Conservation (phyloP, 2,888 invertebrate species). For the Lomographa bimaculata region DNA sequence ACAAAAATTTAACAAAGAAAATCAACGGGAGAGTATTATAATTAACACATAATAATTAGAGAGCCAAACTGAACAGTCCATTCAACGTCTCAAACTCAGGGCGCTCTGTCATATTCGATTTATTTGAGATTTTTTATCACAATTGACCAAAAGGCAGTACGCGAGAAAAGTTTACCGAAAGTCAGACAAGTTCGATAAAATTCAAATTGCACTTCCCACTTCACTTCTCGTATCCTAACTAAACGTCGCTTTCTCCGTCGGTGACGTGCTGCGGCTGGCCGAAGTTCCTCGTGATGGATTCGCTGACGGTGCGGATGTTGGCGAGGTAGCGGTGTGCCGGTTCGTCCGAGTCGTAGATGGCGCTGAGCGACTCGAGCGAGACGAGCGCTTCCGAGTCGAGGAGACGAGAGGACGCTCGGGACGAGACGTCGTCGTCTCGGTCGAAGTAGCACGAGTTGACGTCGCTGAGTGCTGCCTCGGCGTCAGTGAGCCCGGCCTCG, state of each 20-base stretch:
- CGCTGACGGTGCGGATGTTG: slow-evolving; percentile 89
- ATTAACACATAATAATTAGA: slow-evolving; percentile 53
- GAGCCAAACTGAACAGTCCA: slow-evolving; percentile 54
- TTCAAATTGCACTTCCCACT: slow-evolving; percentile 37
- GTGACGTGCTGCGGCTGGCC: slow-evolving; percentile 87
- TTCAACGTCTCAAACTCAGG: slow-evolving; percentile 39
- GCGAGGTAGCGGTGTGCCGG: slow-evolving; percentile 86
- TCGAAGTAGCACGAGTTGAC: slow-evolving; percentile 92
- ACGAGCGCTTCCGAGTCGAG: slow-evolving; percentile 90
- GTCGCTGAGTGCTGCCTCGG: slow-evolving; percentile 94
- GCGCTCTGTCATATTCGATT: slow-evolving; percentile 50
- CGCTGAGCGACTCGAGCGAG: slow-evolving; percentile 91
- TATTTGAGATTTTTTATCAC: slow-evolving; percentile 57
- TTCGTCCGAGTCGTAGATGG: slow-evolving; percentile 90
- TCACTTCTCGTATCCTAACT: slow-evolving; percentile 44
- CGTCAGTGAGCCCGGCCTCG: slow-evolving; percentile 93
- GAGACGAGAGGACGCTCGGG: slow-evolving; percentile 91
- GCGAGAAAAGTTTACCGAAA: slow-evolving; percentile 33
- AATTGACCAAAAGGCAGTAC: slow-evolving; percentile 52
- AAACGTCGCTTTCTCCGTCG: slow-evolving; percentile 87
- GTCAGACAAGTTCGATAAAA: slow-evolving; percentile 15
- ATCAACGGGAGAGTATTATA: slow-evolving; percentile 60
- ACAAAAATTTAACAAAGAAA: slow-evolving; percentile 20
- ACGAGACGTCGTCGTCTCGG: slow-evolving; percentile 90
- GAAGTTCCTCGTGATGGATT: slow-evolving; percentile 90